Conservation (phyloP, 2,888 invertebrate genomes). For the Drosophila eohydei region DNA sequence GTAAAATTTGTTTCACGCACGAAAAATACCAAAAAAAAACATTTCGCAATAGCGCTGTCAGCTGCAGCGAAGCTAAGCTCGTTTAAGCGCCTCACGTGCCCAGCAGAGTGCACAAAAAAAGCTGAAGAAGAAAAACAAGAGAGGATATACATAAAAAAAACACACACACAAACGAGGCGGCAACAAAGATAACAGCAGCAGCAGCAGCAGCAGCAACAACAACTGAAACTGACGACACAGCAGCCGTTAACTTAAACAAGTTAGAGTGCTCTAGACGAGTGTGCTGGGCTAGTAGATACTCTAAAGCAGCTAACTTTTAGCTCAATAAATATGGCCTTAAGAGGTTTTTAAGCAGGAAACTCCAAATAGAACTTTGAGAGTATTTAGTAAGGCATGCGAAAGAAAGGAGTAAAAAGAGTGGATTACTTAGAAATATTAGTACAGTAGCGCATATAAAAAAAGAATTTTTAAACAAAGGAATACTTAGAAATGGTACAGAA, state of each 20-base stretch:
- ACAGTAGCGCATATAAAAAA: too few relatives aligned
- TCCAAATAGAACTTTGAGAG: too few relatives aligned
- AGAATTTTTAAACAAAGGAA: too few relatives aligned
- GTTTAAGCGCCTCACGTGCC: conserved; percentile 45
- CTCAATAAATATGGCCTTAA: too few relatives aligned
- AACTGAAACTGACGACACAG: conserved; percentile 45
- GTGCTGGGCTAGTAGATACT: not conserved
- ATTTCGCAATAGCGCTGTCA: conserved; percentile 35
- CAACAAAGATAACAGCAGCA: conserved; percentile 20
- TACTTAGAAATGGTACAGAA: too few relatives aligned
- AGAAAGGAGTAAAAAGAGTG: too few relatives aligned
- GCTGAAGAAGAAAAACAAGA: not conserved
- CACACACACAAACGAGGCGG: conserved; percentile 6
- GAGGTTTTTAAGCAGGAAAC: too few relatives aligned
- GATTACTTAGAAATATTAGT: too few relatives aligned
- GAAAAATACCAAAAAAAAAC: conserved; percentile 22
- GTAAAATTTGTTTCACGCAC: conserved; percentile 64
- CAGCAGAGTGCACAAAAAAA: conserved; percentile 10
- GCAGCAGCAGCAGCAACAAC: conserved; percentile 12
- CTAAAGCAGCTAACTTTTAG: not conserved
- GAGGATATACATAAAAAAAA: conserved; percentile 4
- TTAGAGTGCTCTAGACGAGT: not conserved
- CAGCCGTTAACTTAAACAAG: conserved; percentile 39
- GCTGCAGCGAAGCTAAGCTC: conserved; percentile 31
- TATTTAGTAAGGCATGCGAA: too few relatives aligned